These are phyloP conservation scores for Stichopus horrens DNA, from an alignment of 53 echinoderm and acorn worm species.

Conservation along the genomic window DNA sequence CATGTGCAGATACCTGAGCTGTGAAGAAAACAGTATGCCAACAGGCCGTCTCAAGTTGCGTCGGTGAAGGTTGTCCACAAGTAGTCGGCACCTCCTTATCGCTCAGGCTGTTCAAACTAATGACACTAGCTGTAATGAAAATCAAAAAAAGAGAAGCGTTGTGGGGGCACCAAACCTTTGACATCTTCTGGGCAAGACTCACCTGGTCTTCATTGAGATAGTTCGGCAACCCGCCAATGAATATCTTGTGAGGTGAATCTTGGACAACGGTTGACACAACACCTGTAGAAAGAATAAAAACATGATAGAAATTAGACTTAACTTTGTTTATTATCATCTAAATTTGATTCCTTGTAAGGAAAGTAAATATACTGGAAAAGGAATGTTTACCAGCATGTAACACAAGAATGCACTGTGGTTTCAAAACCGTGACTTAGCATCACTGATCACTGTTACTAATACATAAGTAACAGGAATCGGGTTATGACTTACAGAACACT, in stretches of 20 bases:
- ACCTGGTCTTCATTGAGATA: conserved; percentile 99
- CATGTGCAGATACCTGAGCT: conserved; percentile 4
- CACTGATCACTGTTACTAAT: no score
- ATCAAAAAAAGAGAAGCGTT: conserved; percentile 39
- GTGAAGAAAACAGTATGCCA: conserved; percentile 34
- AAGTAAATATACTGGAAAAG: no score
- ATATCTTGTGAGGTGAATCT: conserved; percentile 97
- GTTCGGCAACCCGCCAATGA: conserved; percentile 98
- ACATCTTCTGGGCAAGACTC: conserved; percentile 18
- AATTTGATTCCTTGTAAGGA: neutral
- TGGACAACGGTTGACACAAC: conserved; percentile 97
- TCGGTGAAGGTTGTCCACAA: neutral
- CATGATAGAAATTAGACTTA: neutral
- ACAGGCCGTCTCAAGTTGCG: neutral
- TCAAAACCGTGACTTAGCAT: no score
- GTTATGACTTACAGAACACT: no score
- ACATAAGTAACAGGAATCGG: no score
- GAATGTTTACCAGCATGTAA: no score
- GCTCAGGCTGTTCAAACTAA: neutral
- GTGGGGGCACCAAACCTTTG: conserved; percentile 6
- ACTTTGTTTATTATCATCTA: neutral
- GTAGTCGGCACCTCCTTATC: neutral
- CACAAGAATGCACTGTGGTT: no score
- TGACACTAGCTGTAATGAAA: conserved; percentile 32
- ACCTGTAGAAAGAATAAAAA: conserved; percentile 57